Percentiles rank a stretch among this genome's conserved stretches.
Conservation (phyloP, 1,140 invertebrate species). For the Liolophura sinensis region DNA sequence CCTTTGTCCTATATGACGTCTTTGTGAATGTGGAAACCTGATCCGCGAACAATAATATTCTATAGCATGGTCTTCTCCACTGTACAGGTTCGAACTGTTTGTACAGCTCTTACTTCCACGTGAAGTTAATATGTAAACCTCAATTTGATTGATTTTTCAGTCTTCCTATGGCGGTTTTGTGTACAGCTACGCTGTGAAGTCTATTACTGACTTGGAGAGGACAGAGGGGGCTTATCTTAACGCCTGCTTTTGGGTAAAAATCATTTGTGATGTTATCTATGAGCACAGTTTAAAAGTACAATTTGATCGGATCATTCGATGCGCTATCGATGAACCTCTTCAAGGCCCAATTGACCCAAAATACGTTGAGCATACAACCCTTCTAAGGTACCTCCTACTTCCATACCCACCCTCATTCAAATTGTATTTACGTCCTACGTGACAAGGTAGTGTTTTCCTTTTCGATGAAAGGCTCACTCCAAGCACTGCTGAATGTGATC, state of each 20-base stretch:
- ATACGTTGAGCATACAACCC: no score
- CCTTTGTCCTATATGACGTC: no score
- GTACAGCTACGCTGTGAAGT: constrained; percentile 61
- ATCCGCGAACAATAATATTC: no score
- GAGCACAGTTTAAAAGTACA: neutral
- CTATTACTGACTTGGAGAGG: constrained; percentile 51
- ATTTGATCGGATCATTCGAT: no score
- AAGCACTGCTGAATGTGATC: no score
- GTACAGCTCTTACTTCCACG: neutral
- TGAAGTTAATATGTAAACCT: no score
- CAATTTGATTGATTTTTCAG: constrained; percentile 41
- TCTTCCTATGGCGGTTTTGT: constrained; percentile 63
- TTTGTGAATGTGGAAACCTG: no score
- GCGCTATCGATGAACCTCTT: no score
- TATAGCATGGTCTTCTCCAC: neutral
- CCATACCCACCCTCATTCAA: neutral
- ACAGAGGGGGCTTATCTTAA: constrained; percentile 61
- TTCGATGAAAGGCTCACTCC: neutral
- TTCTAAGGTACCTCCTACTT: no score
- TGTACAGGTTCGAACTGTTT: neutral
- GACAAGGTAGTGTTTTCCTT: neutral
- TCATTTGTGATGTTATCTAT: neutral
- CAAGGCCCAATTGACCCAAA: no score
- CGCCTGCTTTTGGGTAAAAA: constrained; percentile 62
- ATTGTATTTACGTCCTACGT: neutral